Evolutionary conservation across 2,888 invertebrate species (phyloP).

Genomic region (Agriopis leucophaearia): DNA sequence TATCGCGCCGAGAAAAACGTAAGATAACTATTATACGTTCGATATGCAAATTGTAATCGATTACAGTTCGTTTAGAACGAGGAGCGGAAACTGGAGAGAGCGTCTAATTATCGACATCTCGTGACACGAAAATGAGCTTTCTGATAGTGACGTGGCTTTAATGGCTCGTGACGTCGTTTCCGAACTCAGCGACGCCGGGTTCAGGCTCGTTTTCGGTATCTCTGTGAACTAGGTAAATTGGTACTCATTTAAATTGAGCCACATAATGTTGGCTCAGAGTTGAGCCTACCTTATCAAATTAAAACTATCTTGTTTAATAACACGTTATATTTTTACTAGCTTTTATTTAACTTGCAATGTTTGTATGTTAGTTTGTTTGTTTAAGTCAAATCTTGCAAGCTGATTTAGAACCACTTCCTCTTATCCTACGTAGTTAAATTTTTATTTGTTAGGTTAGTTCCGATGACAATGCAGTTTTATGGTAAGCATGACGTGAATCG

Average conservation of each 20-base stretch:
- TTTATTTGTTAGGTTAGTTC: no score
- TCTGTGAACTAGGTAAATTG: background rate
- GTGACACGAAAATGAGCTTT: conserved; percentile 40
- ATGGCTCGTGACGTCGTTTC: conserved; percentile 21
- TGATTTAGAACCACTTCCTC: no score
- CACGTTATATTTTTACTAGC: no score
- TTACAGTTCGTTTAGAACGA: conserved; percentile 51
- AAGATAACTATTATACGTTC: conserved; percentile 60
- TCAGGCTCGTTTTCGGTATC: conserved; percentile 16
- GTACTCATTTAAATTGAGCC: background rate
- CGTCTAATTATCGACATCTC: conserved; percentile 39
- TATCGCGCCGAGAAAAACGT: conserved; percentile 54
- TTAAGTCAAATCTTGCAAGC: no score
- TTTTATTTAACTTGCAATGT: no score
- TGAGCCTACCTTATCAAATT: no score
- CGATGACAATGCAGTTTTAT: no score
- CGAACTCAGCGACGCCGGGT: conserved; percentile 3
- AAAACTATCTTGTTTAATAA: no score
- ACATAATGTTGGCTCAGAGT: no score
- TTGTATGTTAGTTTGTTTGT: no score
- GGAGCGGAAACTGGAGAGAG: conserved; percentile 30
- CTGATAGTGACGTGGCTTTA: conserved; percentile 35
- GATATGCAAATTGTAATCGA: conserved; percentile 66
- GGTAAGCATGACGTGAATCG: no score
- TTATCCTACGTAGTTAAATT: no score